Evolutionary conservation across 2,888 invertebrate genomes (phyloP).

Genomic region (Noctua janthe): DNA sequence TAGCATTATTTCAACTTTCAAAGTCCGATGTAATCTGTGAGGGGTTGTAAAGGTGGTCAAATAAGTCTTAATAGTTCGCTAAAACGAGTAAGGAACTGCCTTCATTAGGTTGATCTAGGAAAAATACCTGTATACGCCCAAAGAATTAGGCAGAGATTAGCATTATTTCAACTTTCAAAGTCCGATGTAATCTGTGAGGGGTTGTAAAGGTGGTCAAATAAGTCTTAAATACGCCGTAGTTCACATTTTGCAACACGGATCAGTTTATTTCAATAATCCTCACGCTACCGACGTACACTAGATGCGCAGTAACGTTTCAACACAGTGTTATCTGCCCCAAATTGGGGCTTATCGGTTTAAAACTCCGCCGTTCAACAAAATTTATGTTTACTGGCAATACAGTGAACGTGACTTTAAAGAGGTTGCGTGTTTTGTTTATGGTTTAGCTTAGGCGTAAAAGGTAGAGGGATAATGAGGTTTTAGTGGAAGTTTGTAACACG

Average conservation of each 20-base stretch:
- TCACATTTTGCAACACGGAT: slow-evolving; percentile 19
- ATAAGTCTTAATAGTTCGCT: no score
- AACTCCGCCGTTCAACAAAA: slow-evolving; percentile 15
- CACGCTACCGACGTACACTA: slow-evolving; percentile 11
- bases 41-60: background rate
- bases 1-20: background rate
- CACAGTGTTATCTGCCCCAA: slow-evolving; percentile 47
- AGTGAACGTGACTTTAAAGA: slow-evolving; percentile 21
- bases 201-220: background rate
- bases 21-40: background rate
- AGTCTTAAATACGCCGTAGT: background rate
- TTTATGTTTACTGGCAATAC: slow-evolving; percentile 15
- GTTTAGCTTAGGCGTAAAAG: background rate
- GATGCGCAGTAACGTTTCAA: slow-evolving; percentile 45
- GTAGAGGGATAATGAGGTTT: background rate
- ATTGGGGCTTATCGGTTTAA: slow-evolving; percentile 35
- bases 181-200: background rate
- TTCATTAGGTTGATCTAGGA: background rate
- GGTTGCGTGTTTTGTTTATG: slow-evolving; percentile 16
- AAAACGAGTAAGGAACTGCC: background rate
- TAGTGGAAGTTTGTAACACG: no score
- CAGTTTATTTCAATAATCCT: slow-evolving; percentile 28
- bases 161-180: background rate
- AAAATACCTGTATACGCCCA: background rate
- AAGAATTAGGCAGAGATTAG: background rate